Percentiles rank a stretch among this genome's conserved stretches.
Conservation (phyloP, 2,797 vertebrate species). For the Pogonophryne albipinna region DNA sequence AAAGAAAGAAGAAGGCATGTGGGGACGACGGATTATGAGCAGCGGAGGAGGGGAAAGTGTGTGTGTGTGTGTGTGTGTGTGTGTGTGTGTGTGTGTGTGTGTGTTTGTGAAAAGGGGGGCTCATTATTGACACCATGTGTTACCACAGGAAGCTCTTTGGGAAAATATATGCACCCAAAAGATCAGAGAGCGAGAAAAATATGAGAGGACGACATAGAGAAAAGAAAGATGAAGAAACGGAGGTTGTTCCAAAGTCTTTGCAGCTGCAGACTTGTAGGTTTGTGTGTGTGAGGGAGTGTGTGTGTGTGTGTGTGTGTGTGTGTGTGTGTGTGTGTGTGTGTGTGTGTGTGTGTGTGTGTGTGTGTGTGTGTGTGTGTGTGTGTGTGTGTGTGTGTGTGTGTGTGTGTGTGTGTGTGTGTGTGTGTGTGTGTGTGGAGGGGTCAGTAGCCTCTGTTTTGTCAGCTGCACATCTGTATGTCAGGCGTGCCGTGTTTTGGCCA, state of each 20-base stretch:
- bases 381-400: neutral
- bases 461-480: constrained; percentile 72
- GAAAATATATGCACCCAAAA: constrained; percentile 73
- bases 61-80: constrained; percentile 33
- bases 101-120: constrained; percentile 35
- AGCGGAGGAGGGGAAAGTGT: constrained; percentile 57
- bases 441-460: constrained; percentile 60
- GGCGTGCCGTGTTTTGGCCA: constrained; percentile 43
- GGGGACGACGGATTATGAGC: constrained; percentile 54
- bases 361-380: neutral
- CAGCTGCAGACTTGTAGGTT: constrained; percentile 62
- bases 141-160: constrained; percentile 78
- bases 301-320: neutral
- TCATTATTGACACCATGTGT: constrained; percentile 84
- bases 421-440: constrained; percentile 26
- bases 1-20: constrained; percentile 43
- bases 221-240: constrained; percentile 43
- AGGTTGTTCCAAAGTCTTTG: constrained; percentile 61
- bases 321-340: neutral
- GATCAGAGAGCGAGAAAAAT: constrained; percentile 67
- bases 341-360: neutral
- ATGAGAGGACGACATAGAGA: constrained; percentile 39
- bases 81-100: constrained; percentile 29
- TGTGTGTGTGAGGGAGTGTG: neutral
- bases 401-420: neutral